These are phyloP conservation scores for Pseudococcus longispinus DNA, from an alignment of 2,888 invertebrate species.

Conservation along the genomic window DNA sequence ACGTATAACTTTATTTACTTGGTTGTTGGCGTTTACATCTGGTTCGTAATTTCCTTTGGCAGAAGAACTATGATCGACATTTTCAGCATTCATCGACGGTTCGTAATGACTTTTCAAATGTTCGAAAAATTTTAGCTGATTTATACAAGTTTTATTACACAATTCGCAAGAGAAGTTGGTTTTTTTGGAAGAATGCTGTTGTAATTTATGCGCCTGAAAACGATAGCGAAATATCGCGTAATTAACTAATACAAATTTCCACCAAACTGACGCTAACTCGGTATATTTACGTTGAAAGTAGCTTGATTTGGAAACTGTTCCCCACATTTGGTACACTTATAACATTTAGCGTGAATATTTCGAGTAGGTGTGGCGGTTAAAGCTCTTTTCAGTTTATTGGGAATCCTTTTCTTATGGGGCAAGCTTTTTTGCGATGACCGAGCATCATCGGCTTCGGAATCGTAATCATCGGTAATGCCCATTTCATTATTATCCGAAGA, in stretches of 20 bases:
- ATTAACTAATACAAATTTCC: too few species aligned
- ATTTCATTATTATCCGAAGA: conserved; percentile 38
- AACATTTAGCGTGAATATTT: conserved; percentile 61
- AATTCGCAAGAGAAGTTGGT: conserved; percentile 74
- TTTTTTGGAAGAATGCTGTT: conserved; percentile 57
- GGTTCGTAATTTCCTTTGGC: conserved; percentile 4
- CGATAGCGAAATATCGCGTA: neutral
- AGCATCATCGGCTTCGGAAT: conserved; percentile 64
- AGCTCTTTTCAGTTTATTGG: conserved; percentile 72
- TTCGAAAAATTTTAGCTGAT: conserved; percentile 83
- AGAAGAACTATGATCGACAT: neutral
- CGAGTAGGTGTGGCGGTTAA: conserved; percentile 59
- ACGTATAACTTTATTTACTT: neutral
- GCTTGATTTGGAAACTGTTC: conserved; percentile 64
- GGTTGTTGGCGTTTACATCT: conserved; percentile 48
- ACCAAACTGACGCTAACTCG: neutral
- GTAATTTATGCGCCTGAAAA: conserved; percentile 57
- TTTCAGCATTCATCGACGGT: conserved; percentile 58
- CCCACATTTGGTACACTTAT: conserved; percentile 65
- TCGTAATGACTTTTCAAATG: conserved; percentile 85
- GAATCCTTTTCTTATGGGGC: conserved; percentile 86
- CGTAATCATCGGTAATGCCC: conserved; percentile 64
- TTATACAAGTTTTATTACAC: conserved; percentile 76
- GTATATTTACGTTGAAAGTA: conserved; percentile 59
- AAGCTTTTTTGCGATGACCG: conserved; percentile 67